Evolutionary conservation across 2,888 invertebrate genomes (phyloP).

Genomic region (Mellilla xanthometata): DNA sequence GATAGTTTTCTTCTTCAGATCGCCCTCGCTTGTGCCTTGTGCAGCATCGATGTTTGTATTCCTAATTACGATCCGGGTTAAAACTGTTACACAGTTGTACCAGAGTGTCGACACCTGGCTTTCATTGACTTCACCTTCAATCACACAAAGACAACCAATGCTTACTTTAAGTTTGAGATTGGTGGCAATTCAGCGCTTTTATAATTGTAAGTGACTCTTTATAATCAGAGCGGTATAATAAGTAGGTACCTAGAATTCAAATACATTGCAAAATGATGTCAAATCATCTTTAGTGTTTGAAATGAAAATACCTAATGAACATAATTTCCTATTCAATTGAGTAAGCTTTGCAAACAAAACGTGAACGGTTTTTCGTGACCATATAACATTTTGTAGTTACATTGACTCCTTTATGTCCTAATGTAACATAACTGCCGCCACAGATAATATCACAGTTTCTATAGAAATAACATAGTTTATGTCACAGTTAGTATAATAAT

Average conservation of each 20-base stretch:
- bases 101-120: conserved; percentile 57
- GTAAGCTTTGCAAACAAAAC: conserved; percentile 19
- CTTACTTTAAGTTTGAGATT: too few species aligned
- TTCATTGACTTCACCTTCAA: conserved; percentile 32
- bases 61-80: conserved; percentile 64
- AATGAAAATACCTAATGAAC: conserved; percentile 1
- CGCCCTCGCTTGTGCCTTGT: conserved; percentile 35
- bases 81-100: conserved; percentile 55
- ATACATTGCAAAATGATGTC: too few species aligned
- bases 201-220: too few species aligned
- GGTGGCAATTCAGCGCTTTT: too few species aligned
- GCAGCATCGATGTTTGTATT: conserved; percentile 55
- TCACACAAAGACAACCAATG: background rate
- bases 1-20: background rate
- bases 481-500: background rate
- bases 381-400: conserved; percentile 46
- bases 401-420: conserved; percentile 38
- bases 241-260: too few species aligned
- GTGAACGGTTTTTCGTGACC: conserved; percentile 41
- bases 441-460: background rate
- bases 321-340: conserved; percentile 11
- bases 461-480: conserved; percentile 2
- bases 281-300: background rate
- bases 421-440: conserved; percentile 16
- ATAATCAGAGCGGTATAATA: too few species aligned